Base-by-base conservation (phyloP, 2,113 vertebrate genomes). In the Kobus ellipsiprymnus region DNA sequence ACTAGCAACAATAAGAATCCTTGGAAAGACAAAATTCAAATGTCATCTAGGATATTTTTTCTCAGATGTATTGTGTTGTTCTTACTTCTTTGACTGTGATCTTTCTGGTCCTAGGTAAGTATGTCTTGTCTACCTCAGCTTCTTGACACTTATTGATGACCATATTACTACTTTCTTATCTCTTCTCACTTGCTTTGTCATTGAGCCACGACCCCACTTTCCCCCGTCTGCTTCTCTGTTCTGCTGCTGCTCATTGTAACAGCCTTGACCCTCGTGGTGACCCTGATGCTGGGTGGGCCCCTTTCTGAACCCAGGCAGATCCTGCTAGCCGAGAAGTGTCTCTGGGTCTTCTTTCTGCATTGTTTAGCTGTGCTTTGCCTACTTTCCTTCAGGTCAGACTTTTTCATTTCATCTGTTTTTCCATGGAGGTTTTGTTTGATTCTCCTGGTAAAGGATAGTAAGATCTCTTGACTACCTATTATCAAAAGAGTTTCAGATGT, bases 241-340 rank as follows among this genome's bases (percentile, higher is more conserved):
- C 29, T 48, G 11, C 13, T 30, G 40, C 57, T 21, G 23, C 16
- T 89, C 67, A 33, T 4, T 23, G 4, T 17, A 6, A 21, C 16
- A 57, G 25, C 12, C 8, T 10, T 17, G 15, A 11, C n/a, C 21
- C 48, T 25, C 0, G 2, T 36, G 36, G 9, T 44, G 27, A 46
- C 9, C 25, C 8, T 33, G 17, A 36, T 30, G 30, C 40, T 30
- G 14, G 16, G 21, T 0, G 2, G 10, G 10, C 7, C 10, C 25
- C 21, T 50, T 74, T 11, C 7, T n/a, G n/a, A 74, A 10, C 48
- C 36, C 57, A 7, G 36, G 64, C 40, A 64, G 50, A 71, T 5
- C 6, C 10, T 67, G 46, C 55, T 8, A 13, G 67, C 10, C 0
- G 1, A 36, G 36, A 1, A 1, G 0, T 48, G 4, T 55, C 59